These are phyloP conservation scores for Sarotherodon lohbergeri DNA, from an alignment of 2,113 vertebrate genomes.

Conservation along the genomic window DNA sequence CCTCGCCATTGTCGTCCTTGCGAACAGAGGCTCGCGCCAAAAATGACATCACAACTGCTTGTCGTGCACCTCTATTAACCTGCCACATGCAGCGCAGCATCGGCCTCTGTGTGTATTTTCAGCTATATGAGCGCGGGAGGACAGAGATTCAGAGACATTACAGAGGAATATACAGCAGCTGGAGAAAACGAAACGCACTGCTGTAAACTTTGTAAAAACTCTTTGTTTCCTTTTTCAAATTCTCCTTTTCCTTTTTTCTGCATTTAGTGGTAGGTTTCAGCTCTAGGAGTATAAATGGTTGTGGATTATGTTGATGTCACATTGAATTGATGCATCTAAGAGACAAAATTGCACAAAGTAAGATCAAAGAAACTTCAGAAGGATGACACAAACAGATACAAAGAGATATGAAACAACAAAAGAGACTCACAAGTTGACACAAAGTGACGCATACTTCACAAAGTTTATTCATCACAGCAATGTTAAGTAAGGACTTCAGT, in stretches of 20 bases:
- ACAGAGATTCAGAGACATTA: neutral
- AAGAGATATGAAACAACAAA: neutral
- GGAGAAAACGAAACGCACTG: neutral
- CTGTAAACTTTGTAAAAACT: neutral
- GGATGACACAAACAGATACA: fast-evolving
- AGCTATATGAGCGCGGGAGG: neutral
- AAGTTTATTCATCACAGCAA: neutral
- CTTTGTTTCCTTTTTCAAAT: neutral
- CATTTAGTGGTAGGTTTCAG: neutral
- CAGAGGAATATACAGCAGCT: neutral
- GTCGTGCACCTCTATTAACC: neutral
- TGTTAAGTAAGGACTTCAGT: neutral
- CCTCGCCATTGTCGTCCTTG: neutral
- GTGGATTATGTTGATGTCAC: neutral
- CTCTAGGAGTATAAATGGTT: neutral
- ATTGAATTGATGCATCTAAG: neutral
- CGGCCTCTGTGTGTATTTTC: neutral
- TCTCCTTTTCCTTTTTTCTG: neutral
- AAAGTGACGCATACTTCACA: neutral
- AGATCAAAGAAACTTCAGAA: neutral
- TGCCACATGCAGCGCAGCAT: neutral
- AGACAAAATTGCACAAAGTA: neutral
- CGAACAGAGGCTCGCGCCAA: neutral
- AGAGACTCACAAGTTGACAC: neutral
- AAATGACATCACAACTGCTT: neutral